Percentiles rank a stretch among this genome's conserved stretches.
These are phyloP conservation scores for Centropus unirufus DNA, from an alignment of 2,113 vertebrate species.

Conservation along the genomic window DNA sequence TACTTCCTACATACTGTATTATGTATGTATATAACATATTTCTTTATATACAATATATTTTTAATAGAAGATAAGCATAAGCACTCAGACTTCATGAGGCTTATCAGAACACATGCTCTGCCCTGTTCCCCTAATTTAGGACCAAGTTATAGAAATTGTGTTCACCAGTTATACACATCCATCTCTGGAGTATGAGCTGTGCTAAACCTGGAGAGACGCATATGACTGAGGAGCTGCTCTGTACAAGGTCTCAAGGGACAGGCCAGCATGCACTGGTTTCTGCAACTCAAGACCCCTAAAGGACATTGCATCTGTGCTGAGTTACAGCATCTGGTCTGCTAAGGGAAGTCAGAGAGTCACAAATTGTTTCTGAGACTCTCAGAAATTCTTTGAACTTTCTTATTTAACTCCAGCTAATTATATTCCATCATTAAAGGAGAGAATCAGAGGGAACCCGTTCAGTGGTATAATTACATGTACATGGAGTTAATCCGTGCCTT, in stretches of 20 bases:
- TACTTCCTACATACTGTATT: not conserved
- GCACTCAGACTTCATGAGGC: not conserved
- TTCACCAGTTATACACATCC: not conserved
- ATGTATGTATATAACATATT: not conserved
- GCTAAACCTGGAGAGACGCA: not conserved
- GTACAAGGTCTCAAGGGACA: not conserved
- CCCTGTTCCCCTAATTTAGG: not conserved
- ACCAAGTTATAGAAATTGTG: not conserved
- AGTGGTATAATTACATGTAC: not conserved
- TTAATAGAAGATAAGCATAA: not conserved
- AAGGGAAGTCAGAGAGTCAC: not conserved
- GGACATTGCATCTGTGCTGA: not conserved
- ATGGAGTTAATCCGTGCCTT: not conserved
- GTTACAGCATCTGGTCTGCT: not conserved
- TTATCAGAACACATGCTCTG: not conserved
- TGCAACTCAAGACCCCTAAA: not conserved
- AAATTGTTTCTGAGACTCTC: not conserved
- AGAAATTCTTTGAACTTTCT: not conserved
- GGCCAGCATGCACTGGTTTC: not conserved
- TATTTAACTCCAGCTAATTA: not conserved
- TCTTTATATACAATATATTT: not conserved
- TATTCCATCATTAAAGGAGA: not conserved
- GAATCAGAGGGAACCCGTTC: not conserved
- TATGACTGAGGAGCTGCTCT: not conserved
- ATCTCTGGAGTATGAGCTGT: not conserved